Conservation (phyloP, 2,113 vertebrate species). For the Circaetus cinerascens region DNA sequence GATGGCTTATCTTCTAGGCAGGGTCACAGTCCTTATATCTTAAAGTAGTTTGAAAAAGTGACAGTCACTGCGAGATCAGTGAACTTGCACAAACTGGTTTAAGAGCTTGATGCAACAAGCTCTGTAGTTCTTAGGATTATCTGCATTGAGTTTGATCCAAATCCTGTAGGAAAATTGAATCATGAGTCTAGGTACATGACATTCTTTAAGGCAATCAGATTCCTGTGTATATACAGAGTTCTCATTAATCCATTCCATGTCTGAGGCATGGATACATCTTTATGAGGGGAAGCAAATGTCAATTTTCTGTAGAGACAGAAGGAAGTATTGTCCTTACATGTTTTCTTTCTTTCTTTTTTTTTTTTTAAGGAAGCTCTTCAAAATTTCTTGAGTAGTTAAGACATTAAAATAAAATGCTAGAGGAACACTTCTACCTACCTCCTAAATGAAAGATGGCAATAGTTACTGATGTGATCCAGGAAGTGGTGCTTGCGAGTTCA, state of each 20-base stretch:
- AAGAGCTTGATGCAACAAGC: neutral
- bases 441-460: conserved; percentile 76
- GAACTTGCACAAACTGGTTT: neutral
- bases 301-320: neutral
- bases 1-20: neutral
- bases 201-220: neutral
- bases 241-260: neutral
- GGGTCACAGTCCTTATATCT: neutral
- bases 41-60: neutral
- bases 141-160: neutral
- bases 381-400: neutral
- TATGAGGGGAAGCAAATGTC: neutral
- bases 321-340: neutral
- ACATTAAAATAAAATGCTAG: neutral
- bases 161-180: neutral
- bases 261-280: neutral
- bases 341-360: neutral
- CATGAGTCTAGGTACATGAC: neutral
- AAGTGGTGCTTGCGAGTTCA: conserved; percentile 73
- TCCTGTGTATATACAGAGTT: neutral
- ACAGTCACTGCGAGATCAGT: neutral
- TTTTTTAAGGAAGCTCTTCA: neutral
- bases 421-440: conserved; percentile 51
- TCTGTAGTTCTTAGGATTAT: neutral
- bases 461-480: conserved; percentile 77